Evolutionary conservation across 2,797 vertebrate species (phyloP), one percentile per base, ranked within the genome.

Genomic region (Xiphophorus birchmanni): DNA sequence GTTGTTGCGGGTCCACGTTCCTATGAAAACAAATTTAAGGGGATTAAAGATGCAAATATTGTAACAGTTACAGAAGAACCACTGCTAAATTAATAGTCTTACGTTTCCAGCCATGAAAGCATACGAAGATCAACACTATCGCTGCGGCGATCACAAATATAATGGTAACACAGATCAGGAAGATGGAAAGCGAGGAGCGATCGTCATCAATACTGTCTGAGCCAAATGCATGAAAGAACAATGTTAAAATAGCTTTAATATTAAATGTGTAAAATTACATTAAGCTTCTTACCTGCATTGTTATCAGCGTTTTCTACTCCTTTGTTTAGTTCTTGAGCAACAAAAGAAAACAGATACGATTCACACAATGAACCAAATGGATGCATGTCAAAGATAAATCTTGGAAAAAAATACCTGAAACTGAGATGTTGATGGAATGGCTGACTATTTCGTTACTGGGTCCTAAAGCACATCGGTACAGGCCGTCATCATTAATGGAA

Each of bases 391-490:
- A 44, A 0, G 10, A 23, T 44, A 71, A 9, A 1, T 15, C 35
- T 1, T 50, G 12, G n/a, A 17, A 2, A 42, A 37, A 0, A 63
- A 80, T 60, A 95, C 94, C 93, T 90, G 90, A 92, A 73, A 95
- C 86, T 45, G 77, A 91, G 69, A 96, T 44, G 65, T 80, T 90
- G 58, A 95, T 92, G 2, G 0, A 0, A 52, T 94, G 88, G 48
- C 92, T 83, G 42, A 85, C 0, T 1, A 0, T 0, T 23, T 11
- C 1, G 0, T 0, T 0, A 15, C 3, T 0, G 5, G 4, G 0
- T 37, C 21, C 69, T 13, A 79, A 5, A 11, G 0, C 0, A 82
- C 94, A 96, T 72, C 54, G 81, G 80, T 95, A 94, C 3, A 82
- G 18, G 29, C 93, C 93, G 0, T 82, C 45, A 23, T 94, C 79